phyloP scores from a whole-genome alignment of 2,888 invertebrate genomes.

The Tachina lurida region DNA sequence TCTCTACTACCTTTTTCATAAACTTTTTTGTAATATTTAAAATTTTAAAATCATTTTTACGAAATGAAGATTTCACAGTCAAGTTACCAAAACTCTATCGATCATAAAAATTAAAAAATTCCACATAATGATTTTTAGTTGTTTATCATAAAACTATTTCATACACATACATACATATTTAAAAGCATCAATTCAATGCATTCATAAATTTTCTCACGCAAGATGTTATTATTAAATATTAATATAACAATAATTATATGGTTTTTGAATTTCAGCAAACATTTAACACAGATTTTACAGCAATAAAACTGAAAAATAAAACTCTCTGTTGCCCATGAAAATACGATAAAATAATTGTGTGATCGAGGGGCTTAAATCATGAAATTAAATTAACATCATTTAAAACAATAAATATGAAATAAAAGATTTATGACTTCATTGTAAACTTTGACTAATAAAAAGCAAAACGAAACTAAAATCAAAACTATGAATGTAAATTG shows the following conservation, averaged over 20 bases:
- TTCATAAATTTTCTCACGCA: constrained; percentile 39
- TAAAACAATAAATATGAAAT: constrained; percentile 31
- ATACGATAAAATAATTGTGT: background rate
- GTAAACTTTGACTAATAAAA: constrained; percentile 36
- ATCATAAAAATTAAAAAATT: constrained; percentile 2
- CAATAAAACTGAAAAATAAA: constrained; percentile 36
- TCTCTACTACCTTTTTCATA: background rate
- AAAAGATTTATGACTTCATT: constrained; percentile 46
- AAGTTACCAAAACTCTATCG: constrained; percentile 5
- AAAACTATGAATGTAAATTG: constrained; percentile 38
- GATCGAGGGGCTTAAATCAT: constrained; percentile 35
- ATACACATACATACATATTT: background rate
- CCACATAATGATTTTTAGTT: constrained; percentile 27
- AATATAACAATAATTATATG: constrained; percentile 56
- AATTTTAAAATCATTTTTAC: background rate
- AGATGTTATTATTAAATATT: constrained; percentile 16
- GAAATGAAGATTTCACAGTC: background rate
- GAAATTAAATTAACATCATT: constrained; percentile 7
- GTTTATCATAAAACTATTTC: constrained; percentile 19
- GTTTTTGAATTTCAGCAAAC: constrained; percentile 60
- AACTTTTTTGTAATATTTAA: background rate
- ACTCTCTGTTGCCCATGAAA: constrained; percentile 12
- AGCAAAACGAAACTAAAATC: constrained; percentile 9
- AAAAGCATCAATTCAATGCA: background rate
- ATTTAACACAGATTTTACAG: constrained; percentile 54